Conservation (phyloP, 2,888 invertebrate genomes). For the Sarcophaga variegata region DNA sequence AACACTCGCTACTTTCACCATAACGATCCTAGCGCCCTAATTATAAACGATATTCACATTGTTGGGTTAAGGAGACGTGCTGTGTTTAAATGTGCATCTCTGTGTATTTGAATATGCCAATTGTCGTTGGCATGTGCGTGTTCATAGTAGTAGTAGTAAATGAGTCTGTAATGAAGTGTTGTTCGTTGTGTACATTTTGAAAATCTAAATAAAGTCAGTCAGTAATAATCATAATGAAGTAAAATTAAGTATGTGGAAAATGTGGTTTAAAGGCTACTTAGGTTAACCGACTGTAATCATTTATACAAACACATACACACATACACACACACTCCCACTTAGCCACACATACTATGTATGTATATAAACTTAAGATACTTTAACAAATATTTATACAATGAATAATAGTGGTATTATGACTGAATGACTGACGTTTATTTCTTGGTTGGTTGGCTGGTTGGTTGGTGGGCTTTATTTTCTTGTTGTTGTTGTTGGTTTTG, state of each 20-base stretch:
- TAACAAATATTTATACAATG: not conserved
- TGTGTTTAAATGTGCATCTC: too few relatives aligned
- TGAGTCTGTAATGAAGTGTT: conserved; percentile 22
- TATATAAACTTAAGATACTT: conserved; percentile 6
- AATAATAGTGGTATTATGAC: conserved; percentile 1
- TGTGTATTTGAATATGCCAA: too few relatives aligned
- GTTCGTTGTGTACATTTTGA: not conserved
- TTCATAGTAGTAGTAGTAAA: not conserved
- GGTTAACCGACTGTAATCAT: conserved; percentile 51
- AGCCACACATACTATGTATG: conserved; percentile 62
- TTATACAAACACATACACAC: conserved; percentile 26
- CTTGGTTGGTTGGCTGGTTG: conserved; percentile 33
- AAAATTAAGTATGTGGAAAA: conserved; percentile 63
- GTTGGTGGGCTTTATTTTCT: conserved; percentile 11
- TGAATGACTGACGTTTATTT: conserved; percentile 53
- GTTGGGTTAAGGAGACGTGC: too few relatives aligned
- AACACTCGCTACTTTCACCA: too few relatives aligned
- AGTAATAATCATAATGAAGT: conserved; percentile 44
- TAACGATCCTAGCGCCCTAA: too few relatives aligned
- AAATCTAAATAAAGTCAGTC: not conserved
- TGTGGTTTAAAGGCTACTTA: conserved; percentile 68
- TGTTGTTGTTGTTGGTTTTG: conserved; percentile 67
- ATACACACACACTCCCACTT: conserved; percentile 27
- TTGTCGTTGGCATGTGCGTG: not conserved
- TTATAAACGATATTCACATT: too few relatives aligned